A percentile compares a stretch with the other conserved stretches of the same genome.
phyloP scores from a whole-genome alignment of 2,888 invertebrate species.

The Lasioglossum marginatum region DNA sequence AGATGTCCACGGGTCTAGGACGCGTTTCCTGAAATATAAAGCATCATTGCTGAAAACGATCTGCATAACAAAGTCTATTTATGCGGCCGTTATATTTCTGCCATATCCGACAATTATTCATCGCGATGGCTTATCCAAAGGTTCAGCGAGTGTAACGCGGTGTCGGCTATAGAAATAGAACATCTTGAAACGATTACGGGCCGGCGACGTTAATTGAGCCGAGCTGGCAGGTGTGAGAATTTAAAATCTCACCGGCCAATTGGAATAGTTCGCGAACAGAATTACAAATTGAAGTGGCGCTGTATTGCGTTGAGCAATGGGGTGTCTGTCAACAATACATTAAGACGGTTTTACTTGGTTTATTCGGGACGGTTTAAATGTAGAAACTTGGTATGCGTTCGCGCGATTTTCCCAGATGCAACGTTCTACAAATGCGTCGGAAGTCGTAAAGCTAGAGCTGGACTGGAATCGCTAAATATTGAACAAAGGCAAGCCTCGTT shows the following conservation, averaged over 20 bases:
- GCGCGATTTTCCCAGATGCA: constrained; percentile 3
- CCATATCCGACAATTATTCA: background rate
- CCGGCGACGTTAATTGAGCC: constrained; percentile 26
- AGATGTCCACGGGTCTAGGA: background rate
- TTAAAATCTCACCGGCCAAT: constrained; percentile 30
- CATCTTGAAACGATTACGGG: constrained; percentile 4
- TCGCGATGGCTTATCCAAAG: background rate
- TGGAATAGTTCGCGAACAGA: constrained; percentile 26
- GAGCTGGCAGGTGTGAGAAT: constrained; percentile 22
- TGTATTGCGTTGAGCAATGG: constrained; percentile 15
- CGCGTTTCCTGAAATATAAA: background rate
- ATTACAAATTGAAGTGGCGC: constrained; percentile 41
- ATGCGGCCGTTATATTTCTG: background rate
- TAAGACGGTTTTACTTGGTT: background rate
- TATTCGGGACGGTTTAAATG: background rate
- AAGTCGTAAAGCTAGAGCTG: background rate
- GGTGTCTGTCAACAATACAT: constrained; percentile 31
- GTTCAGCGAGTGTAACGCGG: background rate
- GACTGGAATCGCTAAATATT: background rate
- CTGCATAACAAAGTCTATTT: background rate
- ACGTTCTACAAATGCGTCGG: background rate
- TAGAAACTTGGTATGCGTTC: background rate
- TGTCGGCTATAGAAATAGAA: constrained; percentile 13
- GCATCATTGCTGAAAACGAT: background rate
- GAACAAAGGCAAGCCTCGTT: background rate